phyloP scores from a whole-genome alignment of 2,113 vertebrate species.

The Chelonoidis abingdonii region DNA sequence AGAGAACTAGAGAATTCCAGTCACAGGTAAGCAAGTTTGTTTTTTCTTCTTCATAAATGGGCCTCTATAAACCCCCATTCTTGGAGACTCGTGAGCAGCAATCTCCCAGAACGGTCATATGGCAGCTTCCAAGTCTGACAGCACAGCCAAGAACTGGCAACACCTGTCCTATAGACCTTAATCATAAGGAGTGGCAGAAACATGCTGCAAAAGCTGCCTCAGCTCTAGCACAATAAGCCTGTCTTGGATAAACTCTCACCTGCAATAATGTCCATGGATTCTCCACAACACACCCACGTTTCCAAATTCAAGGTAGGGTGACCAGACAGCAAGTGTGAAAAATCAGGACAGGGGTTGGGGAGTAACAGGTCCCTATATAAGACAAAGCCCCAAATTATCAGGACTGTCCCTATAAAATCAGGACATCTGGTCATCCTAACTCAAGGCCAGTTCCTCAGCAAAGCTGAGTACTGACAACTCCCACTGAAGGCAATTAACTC shows the following conservation, averaged over 20 bases:
- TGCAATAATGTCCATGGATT: not conserved
- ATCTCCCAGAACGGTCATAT: not conserved
- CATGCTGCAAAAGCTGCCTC: not conserved
- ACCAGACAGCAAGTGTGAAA: too few relatives aligned
- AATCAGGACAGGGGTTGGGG: too few relatives aligned
- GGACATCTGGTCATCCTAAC: not conserved
- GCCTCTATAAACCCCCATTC: not conserved
- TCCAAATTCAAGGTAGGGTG: not conserved
- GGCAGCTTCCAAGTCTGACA: not conserved
- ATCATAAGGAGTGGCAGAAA: not conserved
- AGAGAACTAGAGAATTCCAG: slow-evolving; percentile 14
- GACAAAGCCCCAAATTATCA: too few relatives aligned
- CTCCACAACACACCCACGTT: not conserved
- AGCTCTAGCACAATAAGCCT: rapidly evolving
- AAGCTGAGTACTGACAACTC: not conserved
- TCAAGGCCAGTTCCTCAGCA: not conserved
- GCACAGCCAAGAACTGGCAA: not conserved
- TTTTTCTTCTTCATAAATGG: slow-evolving; percentile 1
- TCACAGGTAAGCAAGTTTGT: slow-evolving; percentile 17
- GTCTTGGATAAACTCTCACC: not conserved
- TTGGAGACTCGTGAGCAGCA: not conserved
- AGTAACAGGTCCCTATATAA: too few relatives aligned
- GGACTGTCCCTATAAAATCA: too few relatives aligned
- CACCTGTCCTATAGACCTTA: not conserved
- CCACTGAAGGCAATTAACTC: not conserved